Base-by-base conservation (phyloP, 2,113 vertebrate genomes). In the Phainopepla nitens region DNA sequence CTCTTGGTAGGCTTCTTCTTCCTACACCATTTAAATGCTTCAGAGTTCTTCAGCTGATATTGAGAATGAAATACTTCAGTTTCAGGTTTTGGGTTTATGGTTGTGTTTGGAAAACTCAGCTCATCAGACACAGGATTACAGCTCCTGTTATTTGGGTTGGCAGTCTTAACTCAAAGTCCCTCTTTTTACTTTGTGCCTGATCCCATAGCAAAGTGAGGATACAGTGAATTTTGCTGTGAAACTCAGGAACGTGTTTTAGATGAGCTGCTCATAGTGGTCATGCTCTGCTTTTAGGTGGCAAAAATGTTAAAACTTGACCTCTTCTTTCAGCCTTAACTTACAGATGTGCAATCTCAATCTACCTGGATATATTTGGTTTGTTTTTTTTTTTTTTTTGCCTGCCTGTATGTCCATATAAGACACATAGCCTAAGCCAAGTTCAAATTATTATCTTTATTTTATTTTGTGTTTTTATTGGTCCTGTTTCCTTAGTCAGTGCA, bases 391-490 rank as follows among this genome's bases (percentile, higher is more conserved):
- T 20, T 13, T 69, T 39, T 69, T 42, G 16, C 17, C 14, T 64
- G 57, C 29, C 14, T 64, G 57, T 23, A 13, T 36, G 47, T 44
- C 33, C 3, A 3, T 11, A 2, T 56, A 49, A 42, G 33, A 29
- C 8, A 41, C 27, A 24, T 1, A 7, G 50, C 31, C 33, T 53
- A 27, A 73, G 31, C 18, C 68, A 78, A 78, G 21, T 44, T 62
- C 14, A 60, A 24, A 61, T 73, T 21, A n/a, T 5, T 47, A 15
- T 10, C 15, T 44, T 60, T n/a, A 13, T 44, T 41, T 49, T 22
- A 1, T 10, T 23, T 39, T 2, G 0, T 25, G 0, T 56, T 60
- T 76, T 61, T 54, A 31, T 10, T 2, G 3, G 7, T 64, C 7
- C 22, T 47, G 11, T 64, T 90, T 56, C 24, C n/a, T 60, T 60